Evolutionary conservation across 2,888 invertebrate genomes (phyloP).

Genomic region (Sipunculus nudus): DNA sequence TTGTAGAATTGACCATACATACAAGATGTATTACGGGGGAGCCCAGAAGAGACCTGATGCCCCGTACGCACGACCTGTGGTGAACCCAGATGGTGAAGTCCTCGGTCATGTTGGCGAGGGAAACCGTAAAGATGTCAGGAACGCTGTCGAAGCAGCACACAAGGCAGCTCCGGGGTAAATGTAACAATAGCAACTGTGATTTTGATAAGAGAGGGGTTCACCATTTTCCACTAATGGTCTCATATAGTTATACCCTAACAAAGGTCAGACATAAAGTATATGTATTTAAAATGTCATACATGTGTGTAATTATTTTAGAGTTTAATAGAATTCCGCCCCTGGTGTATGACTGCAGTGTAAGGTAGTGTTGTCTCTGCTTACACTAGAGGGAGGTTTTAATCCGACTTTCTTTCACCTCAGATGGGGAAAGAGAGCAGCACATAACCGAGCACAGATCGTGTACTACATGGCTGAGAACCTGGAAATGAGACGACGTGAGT

Average conservation of each 20-base stretch:
- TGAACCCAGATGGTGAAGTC: constrained; percentile 51
- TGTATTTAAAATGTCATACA: too few relatives aligned
- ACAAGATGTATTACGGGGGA: constrained; percentile 69
- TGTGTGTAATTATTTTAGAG: constrained; percentile 1
- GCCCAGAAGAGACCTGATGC: constrained; percentile 68
- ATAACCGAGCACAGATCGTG: constrained; percentile 67
- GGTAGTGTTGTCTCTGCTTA: too few relatives aligned
- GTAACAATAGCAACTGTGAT: too few relatives aligned
- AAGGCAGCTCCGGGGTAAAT: constrained; percentile 67
- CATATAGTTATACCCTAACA: too few relatives aligned
- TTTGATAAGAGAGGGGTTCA: too few relatives aligned
- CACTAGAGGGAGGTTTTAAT: too few relatives aligned
- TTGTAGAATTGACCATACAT: constrained; percentile 64
- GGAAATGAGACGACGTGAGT: constrained; percentile 59
- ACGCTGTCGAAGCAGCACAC: constrained; percentile 69
- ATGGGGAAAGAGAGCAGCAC: constrained; percentile 65
- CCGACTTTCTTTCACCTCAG: constrained; percentile 46
- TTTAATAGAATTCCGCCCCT: too few relatives aligned
- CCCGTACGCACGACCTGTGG: constrained; percentile 61
- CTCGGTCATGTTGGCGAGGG: constrained; percentile 64
- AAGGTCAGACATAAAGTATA: too few relatives aligned
- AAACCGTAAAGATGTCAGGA: constrained; percentile 67
- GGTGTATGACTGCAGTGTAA: too few relatives aligned
- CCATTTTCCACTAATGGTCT: too few relatives aligned
- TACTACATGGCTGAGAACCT: constrained; percentile 68